These are phyloP conservation scores for Thaumetopoea pityocampa DNA, from an alignment of 1,140 invertebrate species.

Conservation along the genomic window DNA sequence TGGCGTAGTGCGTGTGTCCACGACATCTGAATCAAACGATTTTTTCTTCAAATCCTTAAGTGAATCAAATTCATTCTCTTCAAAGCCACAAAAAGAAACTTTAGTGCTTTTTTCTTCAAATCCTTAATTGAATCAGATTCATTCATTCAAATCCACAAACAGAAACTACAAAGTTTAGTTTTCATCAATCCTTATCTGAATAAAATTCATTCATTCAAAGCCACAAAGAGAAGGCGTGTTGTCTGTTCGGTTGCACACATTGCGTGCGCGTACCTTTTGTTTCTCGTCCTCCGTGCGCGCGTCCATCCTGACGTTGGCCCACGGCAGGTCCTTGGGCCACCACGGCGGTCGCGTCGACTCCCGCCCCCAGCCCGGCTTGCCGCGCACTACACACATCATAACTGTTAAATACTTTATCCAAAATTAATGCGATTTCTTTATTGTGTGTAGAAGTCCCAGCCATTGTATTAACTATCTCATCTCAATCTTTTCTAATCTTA, in stretches of 20 bases:
- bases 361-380: constrained; percentile 98
- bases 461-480: background rate
- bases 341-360: constrained; percentile 95
- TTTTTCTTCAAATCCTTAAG: no score
- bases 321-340: constrained; percentile 98
- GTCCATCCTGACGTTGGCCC: constrained; percentile 99
- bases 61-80: no score
- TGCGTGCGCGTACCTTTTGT: constrained; percentile 85
- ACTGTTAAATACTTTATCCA: background rate
- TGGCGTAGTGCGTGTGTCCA: constrained; percentile 98
- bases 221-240: no score
- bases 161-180: no score
- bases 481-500: no score
- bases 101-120: no score
- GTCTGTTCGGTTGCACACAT: no score
- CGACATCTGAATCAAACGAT: constrained; percentile 89
- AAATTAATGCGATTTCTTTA: background rate
- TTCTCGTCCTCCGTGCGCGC: constrained; percentile 97
- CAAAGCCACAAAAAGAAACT: no score
- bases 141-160: no score
- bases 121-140: no score
- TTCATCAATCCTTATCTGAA: no score
- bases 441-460: background rate
- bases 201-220: no score
- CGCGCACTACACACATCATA: constrained; percentile 80